Conservation (phyloP, 2,888 invertebrate species). For the Acanthacorydalis orientalis region DNA sequence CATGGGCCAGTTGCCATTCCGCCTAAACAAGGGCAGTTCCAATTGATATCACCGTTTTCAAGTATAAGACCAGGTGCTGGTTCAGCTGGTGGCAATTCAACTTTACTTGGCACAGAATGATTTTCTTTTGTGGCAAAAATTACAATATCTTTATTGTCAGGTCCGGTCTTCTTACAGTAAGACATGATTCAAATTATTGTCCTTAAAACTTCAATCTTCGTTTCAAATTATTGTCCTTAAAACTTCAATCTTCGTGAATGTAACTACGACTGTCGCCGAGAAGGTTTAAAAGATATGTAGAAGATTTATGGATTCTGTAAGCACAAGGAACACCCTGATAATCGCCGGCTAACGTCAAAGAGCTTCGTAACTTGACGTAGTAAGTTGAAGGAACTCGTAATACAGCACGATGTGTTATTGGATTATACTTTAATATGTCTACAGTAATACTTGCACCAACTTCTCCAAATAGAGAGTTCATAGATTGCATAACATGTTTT, state of each 20-base stretch:
- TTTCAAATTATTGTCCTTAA: conserved; percentile 11
- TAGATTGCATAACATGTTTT: conserved; percentile 33
- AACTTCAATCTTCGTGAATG: conserved; percentile 14
- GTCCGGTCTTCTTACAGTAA: conserved; percentile 28
- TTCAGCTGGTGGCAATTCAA: conserved; percentile 52
- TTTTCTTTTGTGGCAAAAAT: conserved; percentile 70
- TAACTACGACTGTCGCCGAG: conserved; percentile 24
- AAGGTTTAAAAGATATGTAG: conserved; percentile 25
- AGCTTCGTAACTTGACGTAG: conserved; percentile 37
- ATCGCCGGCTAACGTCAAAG: conserved; percentile 32
- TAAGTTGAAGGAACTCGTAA: conserved; percentile 33
- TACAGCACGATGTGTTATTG: conserved; percentile 28
- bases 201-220: conserved; percentile 10
- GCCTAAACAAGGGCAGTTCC: conserved; percentile 93
- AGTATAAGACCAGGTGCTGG: conserved; percentile 67
- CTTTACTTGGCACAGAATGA: conserved; percentile 52
- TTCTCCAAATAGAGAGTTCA: conserved; percentile 38
- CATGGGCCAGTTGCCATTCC: conserved; percentile 98
- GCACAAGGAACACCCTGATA: conserved; percentile 33
- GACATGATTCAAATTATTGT: conserved; percentile 21
- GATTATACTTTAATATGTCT: conserved; percentile 39
- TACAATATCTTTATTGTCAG: conserved; percentile 60
- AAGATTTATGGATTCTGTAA: conserved; percentile 35
- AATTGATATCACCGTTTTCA: conserved; percentile 80
- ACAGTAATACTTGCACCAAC: conserved; percentile 32